Base-by-base conservation (phyloP, 2,888 invertebrate genomes). In the Litoditis marina region DNA sequence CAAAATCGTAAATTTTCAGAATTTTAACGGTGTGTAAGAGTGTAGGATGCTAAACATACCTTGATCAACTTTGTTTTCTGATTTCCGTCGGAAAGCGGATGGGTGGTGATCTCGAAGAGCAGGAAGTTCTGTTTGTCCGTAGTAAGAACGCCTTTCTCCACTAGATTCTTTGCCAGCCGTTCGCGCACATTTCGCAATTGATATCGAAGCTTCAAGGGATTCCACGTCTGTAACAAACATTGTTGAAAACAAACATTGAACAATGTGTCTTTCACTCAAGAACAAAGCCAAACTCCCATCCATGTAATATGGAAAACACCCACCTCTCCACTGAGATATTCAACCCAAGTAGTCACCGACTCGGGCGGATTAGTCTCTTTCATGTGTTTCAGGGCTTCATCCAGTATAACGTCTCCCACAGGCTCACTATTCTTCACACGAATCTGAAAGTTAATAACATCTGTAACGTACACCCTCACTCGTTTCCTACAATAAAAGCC, bases 101-200 rank as follows among this genome's bases (percentile, higher is more conserved):
- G 98, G 79, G 98, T 98, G 59, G 98, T 99, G 95, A 99, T 99
- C 86, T 99, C 98, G 85, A 99, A 99, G 62, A 99, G 87, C 80
- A 99, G 88, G 86, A 99, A 99, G 85, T 99, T 98, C 86, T 71
- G 70, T 50, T 72, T 71, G 49, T 74, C 70, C n/a, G 73, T 73
- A 28, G 73, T 73, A 30, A 73, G 44, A 16, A 73, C 73, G 16
- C 73, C 76, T 85, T 99, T 99, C 85, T 99, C 98, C 39, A 96
- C 96, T 80, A 99, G 88, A 87, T 96, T 98, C 86, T 99, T 99
- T 50, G 98, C 98, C 83, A 99, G 88, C 82, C 98, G 89, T 87
- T 99, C 98, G 77, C 98, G 89, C 3, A 99, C 98, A 88, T 99
- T 98, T 85, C 96, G 91, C 83, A 99, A 87, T 85, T 99, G 98